These are phyloP conservation scores for Apodemia mormo DNA, from an alignment of 2,888 invertebrate species.

Conservation along the genomic window DNA sequence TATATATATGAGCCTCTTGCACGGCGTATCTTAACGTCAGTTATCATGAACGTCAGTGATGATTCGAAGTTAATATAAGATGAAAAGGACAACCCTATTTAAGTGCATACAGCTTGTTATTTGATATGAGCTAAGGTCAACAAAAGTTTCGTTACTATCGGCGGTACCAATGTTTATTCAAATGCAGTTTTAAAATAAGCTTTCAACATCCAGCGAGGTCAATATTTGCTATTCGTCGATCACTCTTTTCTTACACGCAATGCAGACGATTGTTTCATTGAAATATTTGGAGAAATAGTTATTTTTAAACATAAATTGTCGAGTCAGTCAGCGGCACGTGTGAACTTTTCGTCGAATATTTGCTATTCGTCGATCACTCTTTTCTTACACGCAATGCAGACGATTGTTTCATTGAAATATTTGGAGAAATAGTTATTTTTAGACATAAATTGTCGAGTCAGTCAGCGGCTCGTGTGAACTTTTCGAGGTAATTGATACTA, in stretches of 20 bases:
- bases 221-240: constrained; percentile 71
- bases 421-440: constrained; percentile 13
- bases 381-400: constrained; percentile 50
- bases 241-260: constrained; percentile 56
- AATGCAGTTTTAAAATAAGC: constrained; percentile 73
- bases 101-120: constrained; percentile 54
- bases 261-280: constrained; percentile 28
- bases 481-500: too few species aligned
- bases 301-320: neutral
- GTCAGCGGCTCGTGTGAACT: neutral
- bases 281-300: constrained; percentile 24
- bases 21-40: too few species aligned
- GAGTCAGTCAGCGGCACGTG: neutral
- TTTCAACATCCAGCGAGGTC: constrained; percentile 79
- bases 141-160: constrained; percentile 68
- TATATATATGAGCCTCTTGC: neutral
- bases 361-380: constrained; percentile 61
- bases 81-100: constrained; percentile 59
- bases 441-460: neutral
- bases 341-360: constrained; percentile 54
- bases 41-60: neutral
- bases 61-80: neutral
- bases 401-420: constrained; percentile 29
- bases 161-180: constrained; percentile 73
- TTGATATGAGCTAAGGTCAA: constrained; percentile 73